Evolutionary conservation across 2,888 invertebrate genomes (phyloP).

Genomic region (Tolmerus cingulatus): DNA sequence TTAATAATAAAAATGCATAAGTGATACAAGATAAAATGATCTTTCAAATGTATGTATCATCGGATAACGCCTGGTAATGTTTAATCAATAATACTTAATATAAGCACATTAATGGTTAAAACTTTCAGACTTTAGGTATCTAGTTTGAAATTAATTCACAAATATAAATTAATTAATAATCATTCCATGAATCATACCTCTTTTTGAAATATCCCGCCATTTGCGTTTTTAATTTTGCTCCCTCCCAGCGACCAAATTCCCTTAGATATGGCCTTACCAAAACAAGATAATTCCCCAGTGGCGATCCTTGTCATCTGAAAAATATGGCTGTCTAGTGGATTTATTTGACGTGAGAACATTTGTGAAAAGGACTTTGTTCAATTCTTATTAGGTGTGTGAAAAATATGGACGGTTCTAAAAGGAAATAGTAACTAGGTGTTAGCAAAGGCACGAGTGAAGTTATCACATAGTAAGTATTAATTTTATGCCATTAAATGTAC

Average conservation of each 20-base stretch:
- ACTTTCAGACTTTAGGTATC: too few relatives aligned
- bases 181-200: neutral
- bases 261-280: neutral
- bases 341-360: slow-evolving; percentile 19
- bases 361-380: neutral
- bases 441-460: neutral
- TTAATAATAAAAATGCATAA: too few relatives aligned
- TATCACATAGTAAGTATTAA: slow-evolving; percentile 11
- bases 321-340: slow-evolving; percentile 32
- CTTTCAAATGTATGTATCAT: too few relatives aligned
- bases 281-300: neutral
- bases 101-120: too few relatives aligned
- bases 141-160: too few relatives aligned
- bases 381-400: slow-evolving; percentile 9
- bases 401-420: neutral
- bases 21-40: too few relatives aligned
- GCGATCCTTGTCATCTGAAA: neutral
- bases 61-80: too few relatives aligned
- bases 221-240: neutral
- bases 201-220: neutral
- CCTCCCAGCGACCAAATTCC: neutral
- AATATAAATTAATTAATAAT: neutral
- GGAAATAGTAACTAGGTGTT: neutral
- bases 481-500: neutral
- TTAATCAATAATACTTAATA: too few relatives aligned